phyloP scores from a whole-genome alignment of 2,888 invertebrate genomes.

The Aleiodes leptofemur region DNA sequence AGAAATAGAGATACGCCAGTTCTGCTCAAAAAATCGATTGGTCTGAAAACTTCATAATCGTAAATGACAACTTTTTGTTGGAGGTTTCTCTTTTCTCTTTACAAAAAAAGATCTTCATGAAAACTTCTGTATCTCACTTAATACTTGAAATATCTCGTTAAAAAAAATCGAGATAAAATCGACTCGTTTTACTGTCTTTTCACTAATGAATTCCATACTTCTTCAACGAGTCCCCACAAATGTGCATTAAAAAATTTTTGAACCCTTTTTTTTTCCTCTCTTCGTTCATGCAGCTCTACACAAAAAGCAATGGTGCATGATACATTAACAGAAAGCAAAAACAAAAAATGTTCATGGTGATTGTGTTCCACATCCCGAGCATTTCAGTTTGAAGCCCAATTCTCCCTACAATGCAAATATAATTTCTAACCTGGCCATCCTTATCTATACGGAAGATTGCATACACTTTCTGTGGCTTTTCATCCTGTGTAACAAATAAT shows the following conservation, averaged over 20 bases:
- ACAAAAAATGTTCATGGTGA: not conserved
- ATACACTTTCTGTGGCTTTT: conserved; percentile 75
- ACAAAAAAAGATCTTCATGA: too few species aligned
- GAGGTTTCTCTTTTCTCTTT: too few species aligned
- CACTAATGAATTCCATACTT: too few species aligned
- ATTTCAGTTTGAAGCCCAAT: conserved; percentile 49
- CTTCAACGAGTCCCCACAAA: too few species aligned
- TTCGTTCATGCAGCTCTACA: not conserved
- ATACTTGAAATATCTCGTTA: too few species aligned
- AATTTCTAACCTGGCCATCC: conserved; percentile 75
- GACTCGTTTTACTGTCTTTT: not conserved
- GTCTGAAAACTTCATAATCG: too few species aligned
- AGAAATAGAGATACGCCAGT: too few species aligned
- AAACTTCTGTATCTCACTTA: too few species aligned
- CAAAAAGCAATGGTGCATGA: conserved; percentile 7
- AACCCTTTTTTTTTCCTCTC: not conserved
- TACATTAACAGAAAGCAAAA: conserved; percentile 11
- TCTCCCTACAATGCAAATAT: conserved; percentile 65
- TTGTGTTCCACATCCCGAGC: conserved; percentile 7
- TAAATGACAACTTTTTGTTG: too few species aligned
- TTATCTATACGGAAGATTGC: conserved; percentile 76
- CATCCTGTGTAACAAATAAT: conserved; percentile 74
- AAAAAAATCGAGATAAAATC: not conserved
- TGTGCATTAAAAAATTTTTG: too few species aligned
- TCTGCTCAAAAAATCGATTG: too few species aligned